Base-by-base conservation (phyloP, 2,113 vertebrate species). In the Alethe diademata region DNA sequence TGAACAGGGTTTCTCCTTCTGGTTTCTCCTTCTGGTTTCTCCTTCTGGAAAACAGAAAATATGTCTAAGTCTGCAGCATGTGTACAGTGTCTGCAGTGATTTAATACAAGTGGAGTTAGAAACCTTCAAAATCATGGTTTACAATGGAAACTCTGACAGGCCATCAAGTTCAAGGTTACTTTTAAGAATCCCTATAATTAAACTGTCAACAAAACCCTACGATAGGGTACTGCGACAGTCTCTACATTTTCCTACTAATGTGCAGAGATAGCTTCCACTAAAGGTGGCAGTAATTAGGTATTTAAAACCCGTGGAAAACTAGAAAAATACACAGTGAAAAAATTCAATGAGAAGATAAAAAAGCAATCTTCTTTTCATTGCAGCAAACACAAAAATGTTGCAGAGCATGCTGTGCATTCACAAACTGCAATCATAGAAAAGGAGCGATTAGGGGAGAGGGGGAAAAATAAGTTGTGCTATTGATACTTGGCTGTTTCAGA, bases 101-200 rank as follows among this genome's bases (percentile, higher is more conserved):
- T 93, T 91, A 67, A 80, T 79, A 71, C 43, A 65, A 74, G 58
- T 60, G 19, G 33, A 84, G 78, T 74, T 82, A 92, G 71, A 89
- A 95, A 92, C 80, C 67, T 70, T 78, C 81, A 61, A 88, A 95
- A 74, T 93, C 47, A 11, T 5, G 11, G 66, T 78, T 93, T 90
- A 86, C 79, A 97, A 79, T 92, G 79, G 76, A 89, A 97, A 89
- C 47, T 91, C 67, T 94, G 93, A 93, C 66, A 88, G 48, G 79
- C 73, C 58, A 82, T 95, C 89, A 82, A 81, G 42, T 89, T 89
- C 87, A 96, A 40, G 80, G 78, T 72, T 67, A 86, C 51, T 62
- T 92, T 33, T 16, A 92, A 78, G 57, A 54, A 80, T 62, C 70
- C 51, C 76, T 82, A 40, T 82, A 96, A 96, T 94, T 86, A 96